phyloP scores from a whole-genome alignment of 2,888 invertebrate species.

The Copidosoma aretas region DNA sequence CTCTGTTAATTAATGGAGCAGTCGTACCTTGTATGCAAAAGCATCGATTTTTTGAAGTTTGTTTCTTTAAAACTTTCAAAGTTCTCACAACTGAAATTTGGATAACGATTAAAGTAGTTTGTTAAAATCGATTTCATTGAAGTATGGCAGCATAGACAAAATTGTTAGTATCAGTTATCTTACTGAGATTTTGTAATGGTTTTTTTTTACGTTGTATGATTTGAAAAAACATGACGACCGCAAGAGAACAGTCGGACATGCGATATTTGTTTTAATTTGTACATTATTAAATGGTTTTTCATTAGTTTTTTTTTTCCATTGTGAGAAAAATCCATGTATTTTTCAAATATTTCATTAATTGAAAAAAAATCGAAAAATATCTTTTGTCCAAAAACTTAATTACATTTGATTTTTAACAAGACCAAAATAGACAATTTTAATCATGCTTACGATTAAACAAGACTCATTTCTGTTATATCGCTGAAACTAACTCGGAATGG shows the following conservation, averaged over 20 bases:
- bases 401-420: not conserved
- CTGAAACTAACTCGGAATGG: conserved; percentile 57
- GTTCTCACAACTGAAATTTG: conserved; percentile 23
- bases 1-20: too few relatives aligned
- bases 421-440: conserved; percentile 11
- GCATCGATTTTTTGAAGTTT: conserved; percentile 12
- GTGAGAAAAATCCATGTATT: not conserved
- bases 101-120: conserved; percentile 17
- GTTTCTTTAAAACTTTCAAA: conserved; percentile 3
- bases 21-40: not conserved
- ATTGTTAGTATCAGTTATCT: conserved; percentile 17
- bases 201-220: conserved; percentile 25
- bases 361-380: not conserved
- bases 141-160: conserved; percentile 53
- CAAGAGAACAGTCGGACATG: conserved; percentile 35
- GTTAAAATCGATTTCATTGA: conserved; percentile 42
- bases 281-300: conserved; percentile 19
- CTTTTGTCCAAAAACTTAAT: not conserved
- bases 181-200: conserved; percentile 24
- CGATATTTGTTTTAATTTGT: conserved; percentile 28
- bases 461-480: conserved; percentile 34
- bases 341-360: conserved; percentile 7
- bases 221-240: conserved; percentile 26
- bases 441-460: conserved; percentile 22
- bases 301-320: conserved; percentile 21